Evolutionary conservation across 2,888 invertebrate species (phyloP).

Genomic region (Tethea ocularis): DNA sequence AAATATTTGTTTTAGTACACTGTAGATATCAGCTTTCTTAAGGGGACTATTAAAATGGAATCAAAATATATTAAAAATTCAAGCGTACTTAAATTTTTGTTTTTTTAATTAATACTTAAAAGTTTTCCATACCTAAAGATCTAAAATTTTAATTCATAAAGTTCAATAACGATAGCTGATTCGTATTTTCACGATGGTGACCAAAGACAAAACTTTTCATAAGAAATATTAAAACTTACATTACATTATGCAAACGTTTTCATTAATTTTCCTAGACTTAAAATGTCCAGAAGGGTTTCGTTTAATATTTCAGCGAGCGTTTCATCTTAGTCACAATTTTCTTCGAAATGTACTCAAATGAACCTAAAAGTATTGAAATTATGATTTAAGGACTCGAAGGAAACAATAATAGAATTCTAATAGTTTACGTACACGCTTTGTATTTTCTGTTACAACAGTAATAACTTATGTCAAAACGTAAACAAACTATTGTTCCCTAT

Average conservation of each 20-base stretch:
- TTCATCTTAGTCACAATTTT: conserved; percentile 4
- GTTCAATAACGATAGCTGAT: background rate
- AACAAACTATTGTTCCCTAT: too few species aligned
- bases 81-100: too few species aligned
- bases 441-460: too few species aligned
- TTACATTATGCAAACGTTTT: conserved; percentile 16
- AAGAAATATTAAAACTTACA: conserved; percentile 10
- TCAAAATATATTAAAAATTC: too few species aligned
- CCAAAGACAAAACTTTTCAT: conserved; percentile 2
- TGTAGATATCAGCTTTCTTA: too few species aligned
- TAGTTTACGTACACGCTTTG: too few species aligned
- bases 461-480: too few species aligned
- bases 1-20: background rate
- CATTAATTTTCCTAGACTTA: conserved; percentile 12
- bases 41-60: too few species aligned
- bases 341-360: background rate
- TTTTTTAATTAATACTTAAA: background rate
- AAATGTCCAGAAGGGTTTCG: conserved; percentile 10
- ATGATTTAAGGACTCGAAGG: too few species aligned
- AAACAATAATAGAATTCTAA: too few species aligned
- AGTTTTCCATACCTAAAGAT: background rate
- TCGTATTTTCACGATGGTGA: background rate
- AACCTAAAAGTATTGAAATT: background rate
- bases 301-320: conserved; percentile 2
- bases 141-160: conserved; percentile 1